phyloP scores from a whole-genome alignment of 2,113 vertebrate genomes.

The Myocastor coypus region DNA sequence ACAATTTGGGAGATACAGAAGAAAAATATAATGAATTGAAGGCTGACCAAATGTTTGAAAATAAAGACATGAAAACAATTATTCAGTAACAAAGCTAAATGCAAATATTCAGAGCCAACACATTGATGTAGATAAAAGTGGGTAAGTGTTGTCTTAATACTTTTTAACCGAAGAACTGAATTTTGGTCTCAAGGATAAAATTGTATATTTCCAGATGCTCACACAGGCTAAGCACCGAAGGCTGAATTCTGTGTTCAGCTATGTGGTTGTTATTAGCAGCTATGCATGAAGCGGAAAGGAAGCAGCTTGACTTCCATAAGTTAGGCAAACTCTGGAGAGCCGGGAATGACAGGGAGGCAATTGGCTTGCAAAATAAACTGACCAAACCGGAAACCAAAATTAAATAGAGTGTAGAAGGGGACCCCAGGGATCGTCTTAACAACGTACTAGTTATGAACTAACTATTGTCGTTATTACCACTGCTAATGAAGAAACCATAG shows the following conservation, averaged over 20 bases:
- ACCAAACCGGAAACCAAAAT: conserved; percentile 76
- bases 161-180: conserved; percentile 30
- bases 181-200: conserved; percentile 61
- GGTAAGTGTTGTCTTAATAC: not conserved
- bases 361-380: conserved; percentile 74
- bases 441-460: conserved; percentile 78
- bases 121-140: not conserved
- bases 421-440: conserved; percentile 66
- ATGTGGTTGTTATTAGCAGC: conserved; percentile 73
- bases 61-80: not conserved
- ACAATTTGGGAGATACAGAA: not conserved
- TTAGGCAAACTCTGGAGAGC: conserved; percentile 71
- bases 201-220: conserved; percentile 42
- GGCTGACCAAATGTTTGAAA: not conserved
- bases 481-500: conserved; percentile 78
- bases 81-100: conserved; percentile 6
- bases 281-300: conserved; percentile 74
- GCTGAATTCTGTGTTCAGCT: conserved; percentile 76
- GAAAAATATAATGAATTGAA: not conserved
- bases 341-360: conserved; percentile 67
- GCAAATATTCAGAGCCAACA: not conserved
- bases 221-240: conserved; percentile 58
- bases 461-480: conserved; percentile 77
- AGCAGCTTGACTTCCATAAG: conserved; percentile 73
- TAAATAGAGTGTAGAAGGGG: conserved; percentile 59